phyloP scores from a whole-genome alignment of 2,113 vertebrate genomes.

The Lipophrys pholis region DNA sequence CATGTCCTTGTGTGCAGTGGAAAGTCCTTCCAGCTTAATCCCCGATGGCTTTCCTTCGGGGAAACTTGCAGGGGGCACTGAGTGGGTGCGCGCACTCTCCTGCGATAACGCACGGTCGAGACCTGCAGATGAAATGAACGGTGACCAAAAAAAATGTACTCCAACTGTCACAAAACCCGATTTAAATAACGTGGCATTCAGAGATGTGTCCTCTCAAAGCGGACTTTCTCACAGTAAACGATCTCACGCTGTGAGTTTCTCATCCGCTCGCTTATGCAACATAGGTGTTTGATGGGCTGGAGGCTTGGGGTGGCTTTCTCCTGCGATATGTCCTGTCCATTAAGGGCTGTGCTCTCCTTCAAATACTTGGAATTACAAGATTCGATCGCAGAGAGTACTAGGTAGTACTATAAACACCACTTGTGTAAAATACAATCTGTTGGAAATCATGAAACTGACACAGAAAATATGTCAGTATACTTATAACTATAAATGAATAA shows the following conservation, averaged over 20 bases:
- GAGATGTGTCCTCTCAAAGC: slow-evolving; percentile 21
- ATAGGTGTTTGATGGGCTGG: slow-evolving; percentile 25
- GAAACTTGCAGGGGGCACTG: slow-evolving; percentile 47
- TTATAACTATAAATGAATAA: too few relatives aligned
- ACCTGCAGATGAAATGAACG: background rate
- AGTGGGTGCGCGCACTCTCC: background rate
- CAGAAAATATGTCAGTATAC: too few relatives aligned
- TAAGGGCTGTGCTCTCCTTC: too few relatives aligned
- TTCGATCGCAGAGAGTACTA: too few relatives aligned
- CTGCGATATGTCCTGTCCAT: too few relatives aligned
- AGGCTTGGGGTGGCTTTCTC: too few relatives aligned
- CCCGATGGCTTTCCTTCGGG: slow-evolving; percentile 6
- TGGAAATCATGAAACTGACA: too few relatives aligned
- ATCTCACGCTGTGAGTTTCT: slow-evolving; percentile 16
- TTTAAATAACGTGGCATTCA: too few relatives aligned
- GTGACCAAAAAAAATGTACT: slow-evolving; percentile 10
- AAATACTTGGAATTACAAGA: too few relatives aligned
- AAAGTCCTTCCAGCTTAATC: slow-evolving; percentile 14
- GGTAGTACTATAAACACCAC: too few relatives aligned
- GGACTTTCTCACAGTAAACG: slow-evolving; percentile 30
- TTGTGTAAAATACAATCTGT: too few relatives aligned
- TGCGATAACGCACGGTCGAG: background rate
- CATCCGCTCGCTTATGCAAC: slow-evolving; percentile 40
- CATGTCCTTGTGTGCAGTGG: background rate
- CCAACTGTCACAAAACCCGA: background rate